A percentile compares a stretch with the other conserved stretches of the same genome.
Evolutionary conservation across 2,797 vertebrate species (phyloP).

Genomic region (Clarias laeviceps): DNA sequence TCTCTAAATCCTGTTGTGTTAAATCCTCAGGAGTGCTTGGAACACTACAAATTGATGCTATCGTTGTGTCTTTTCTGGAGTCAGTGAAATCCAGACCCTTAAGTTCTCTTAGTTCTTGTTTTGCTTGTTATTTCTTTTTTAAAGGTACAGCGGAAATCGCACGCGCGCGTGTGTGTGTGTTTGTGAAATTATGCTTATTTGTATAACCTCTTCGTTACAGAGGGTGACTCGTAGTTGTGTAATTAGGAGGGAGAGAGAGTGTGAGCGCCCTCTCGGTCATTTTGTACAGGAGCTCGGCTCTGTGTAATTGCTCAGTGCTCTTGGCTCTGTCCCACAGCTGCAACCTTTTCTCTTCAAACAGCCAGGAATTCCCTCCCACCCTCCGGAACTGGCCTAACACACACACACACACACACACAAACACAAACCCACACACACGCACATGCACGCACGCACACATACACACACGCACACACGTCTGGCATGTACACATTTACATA

Average conservation of each 20-base stretch:
- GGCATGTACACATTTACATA: constrained; percentile 4
- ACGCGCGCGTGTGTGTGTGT: constrained; percentile 20
- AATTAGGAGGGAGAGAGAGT: neutral
- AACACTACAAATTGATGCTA: neutral
- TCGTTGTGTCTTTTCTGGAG: neutral
- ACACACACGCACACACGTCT: neutral
- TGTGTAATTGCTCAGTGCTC: constrained; percentile 80
- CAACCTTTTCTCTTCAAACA: constrained; percentile 79
- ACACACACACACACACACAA: constrained; percentile 13
- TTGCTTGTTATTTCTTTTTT: neutral
- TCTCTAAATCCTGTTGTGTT: neutral
- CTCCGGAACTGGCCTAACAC: constrained; percentile 10
- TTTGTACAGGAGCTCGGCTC: constrained; percentile 36
- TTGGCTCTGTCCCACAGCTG: constrained; percentile 75
- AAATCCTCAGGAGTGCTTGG: neutral
- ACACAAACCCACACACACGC: neutral
- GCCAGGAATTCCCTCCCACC: constrained; percentile 75
- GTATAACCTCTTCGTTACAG: neutral
- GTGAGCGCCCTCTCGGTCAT: neutral
- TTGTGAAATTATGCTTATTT: constrained; percentile 5
- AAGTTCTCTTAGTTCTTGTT: neutral
- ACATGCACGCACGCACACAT: constrained; percentile 13
- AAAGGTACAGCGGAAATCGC: neutral
- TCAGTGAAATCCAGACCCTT: neutral
- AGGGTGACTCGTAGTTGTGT: neutral